phyloP scores from a whole-genome alignment of 2,797 vertebrate genomes.

The Parauchenoglanis punctatus region DNA sequence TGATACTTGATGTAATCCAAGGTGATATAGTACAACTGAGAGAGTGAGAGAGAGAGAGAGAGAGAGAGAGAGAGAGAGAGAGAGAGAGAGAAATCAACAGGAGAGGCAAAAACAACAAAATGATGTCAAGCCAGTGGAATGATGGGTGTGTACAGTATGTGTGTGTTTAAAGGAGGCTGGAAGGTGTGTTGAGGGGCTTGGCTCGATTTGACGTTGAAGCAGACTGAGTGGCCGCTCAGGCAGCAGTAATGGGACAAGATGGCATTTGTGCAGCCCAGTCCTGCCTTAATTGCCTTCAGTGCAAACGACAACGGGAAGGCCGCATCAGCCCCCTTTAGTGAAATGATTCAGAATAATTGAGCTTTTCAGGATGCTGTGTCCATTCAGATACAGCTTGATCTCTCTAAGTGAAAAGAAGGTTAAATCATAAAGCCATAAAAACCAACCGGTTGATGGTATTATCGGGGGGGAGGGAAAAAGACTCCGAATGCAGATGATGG shows the following conservation, averaged over 20 bases:
- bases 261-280: conserved; percentile 68
- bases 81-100: background rate
- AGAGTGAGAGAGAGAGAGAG: background rate
- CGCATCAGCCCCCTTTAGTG: conserved; percentile 75
- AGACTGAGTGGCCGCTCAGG: conserved; percentile 62
- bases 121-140: conserved; percentile 17
- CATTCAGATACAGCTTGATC: conserved; percentile 34
- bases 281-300: conserved; percentile 68
- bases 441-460: conserved; percentile 49
- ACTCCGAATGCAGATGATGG: conserved; percentile 39
- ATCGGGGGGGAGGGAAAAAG: conserved; percentile 42
- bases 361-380: conserved; percentile 66
- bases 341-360: conserved; percentile 83
- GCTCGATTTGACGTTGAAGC: conserved; percentile 61
- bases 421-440: conserved; percentile 71
- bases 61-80: background rate
- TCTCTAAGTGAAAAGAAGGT: conserved; percentile 60
- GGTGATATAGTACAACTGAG: background rate
- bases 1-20: background rate
- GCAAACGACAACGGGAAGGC: conserved; percentile 63
- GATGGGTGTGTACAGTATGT: conserved; percentile 20
- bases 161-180: conserved; percentile 46
- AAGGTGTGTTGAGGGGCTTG: conserved; percentile 51
- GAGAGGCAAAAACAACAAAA: conserved; percentile 10
- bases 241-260: conserved; percentile 61